These are phyloP conservation scores for Eudemis profundana DNA, from an alignment of 2,888 invertebrate species.

Conservation along the genomic window DNA sequence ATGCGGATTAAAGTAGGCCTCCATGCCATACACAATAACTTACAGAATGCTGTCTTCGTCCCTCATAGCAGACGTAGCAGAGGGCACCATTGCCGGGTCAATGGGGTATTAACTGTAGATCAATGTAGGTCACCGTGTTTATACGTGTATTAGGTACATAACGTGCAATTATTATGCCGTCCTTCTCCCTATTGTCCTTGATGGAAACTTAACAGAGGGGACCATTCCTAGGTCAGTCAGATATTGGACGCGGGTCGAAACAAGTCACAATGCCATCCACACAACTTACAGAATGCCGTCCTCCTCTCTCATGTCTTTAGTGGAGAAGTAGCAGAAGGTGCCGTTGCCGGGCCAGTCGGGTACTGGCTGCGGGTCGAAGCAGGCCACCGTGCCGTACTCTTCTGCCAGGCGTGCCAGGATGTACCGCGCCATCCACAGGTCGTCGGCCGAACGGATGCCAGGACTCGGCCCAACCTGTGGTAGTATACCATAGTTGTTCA, in stretches of 20 bases:
- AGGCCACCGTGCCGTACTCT: conserved; percentile 91
- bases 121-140: no score
- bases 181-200: no score
- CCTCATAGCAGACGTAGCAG: no score
- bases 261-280: no score
- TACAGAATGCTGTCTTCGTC: no score
- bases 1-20: no score
- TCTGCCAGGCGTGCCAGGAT: conserved; percentile 93
- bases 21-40: no score
- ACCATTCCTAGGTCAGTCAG: neutral
- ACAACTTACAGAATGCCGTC: conserved; percentile 88
- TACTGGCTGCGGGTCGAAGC: conserved; percentile 89
- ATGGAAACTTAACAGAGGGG: no score
- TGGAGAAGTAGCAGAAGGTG: conserved; percentile 95
- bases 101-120: no score
- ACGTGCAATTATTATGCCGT: no score
- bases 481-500: neutral
- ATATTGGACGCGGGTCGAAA: neutral
- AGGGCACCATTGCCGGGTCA: no score
- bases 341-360: conserved; percentile 96
- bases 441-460: conserved; percentile 92
- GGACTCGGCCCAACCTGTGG: conserved; percentile 94
- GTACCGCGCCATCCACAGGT: conserved; percentile 95
- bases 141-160: no score
- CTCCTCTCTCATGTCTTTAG: conserved; percentile 92